Evolutionary conservation across 2,113 vertebrate genomes (phyloP).

Genomic region (Rattus norvegicus): GRCr8 NC_086033.1:86018501-86019000

Average conservation of each 20-base stretch:
- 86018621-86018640: background rate
- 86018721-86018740: conserved; percentile 36
- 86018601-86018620: background rate
- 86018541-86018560: background rate
- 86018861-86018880: background rate
- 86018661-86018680: conserved; percentile 46
- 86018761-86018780: background rate
- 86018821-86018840: background rate
- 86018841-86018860: background rate
- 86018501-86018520: background rate
- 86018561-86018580: background rate
- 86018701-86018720: background rate
- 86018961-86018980: background rate
- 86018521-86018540: background rate
- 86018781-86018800: background rate
- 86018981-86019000: background rate
- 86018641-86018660: background rate
- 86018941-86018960: background rate
- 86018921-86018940: background rate
- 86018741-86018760: background rate
- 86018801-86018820: background rate
- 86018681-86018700: background rate
- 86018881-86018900: background rate
- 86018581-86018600: background rate
- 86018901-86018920: background rate